Base-by-base conservation (phyloP, 2,113 vertebrate species). In the Ammodytes dubius region DNA sequence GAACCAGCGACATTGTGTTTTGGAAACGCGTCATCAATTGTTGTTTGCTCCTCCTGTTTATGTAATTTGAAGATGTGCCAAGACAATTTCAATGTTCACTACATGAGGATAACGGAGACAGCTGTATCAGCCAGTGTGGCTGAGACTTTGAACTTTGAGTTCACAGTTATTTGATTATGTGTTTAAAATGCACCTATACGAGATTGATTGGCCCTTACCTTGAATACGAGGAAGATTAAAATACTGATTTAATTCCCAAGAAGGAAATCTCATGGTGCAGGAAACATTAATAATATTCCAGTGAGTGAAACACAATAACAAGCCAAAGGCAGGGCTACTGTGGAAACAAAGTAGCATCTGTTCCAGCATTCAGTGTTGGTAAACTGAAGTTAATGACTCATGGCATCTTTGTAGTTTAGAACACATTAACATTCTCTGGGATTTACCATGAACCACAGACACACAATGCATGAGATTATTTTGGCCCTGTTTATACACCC, bases 401-500 rank as follows among this genome's bases (percentile, higher is more conserved):
- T 27, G 52, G 57, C 46, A 35, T 65, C 50, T 37, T 27, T 47
- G 46, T 39, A 4, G 27, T 12, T 12, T 57, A 11, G 3, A 15
- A n/a, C 7, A 17, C 3, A 3, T 58, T 40, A 66, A 66, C 7
- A 49, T 59, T 3, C n/a, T 1, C 7, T 42, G 4, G 15, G 37
- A 74, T 60, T 68, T 82, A 71, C 77, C 17, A 43, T 17, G 4
- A 64, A 39, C 60, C 64, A 19, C 15, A 49, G 49, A 60, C 45
- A 45, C 14, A 73, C 3, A 80, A 80, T 57, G 6, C 14, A 46
- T 17, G 6, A 46, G 9, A 64, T 72, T 6, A 65, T 74, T 63
- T 4, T 37, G 7, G 35, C 17, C 79, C 12, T 80, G 71, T 89
- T 82, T 86, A 70, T 60, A 65, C 75, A 78, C 74, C 46, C 77